Evolutionary conservation across 2,797 vertebrate genomes (phyloP).

Genomic region (Petrocephalus schoutedeni): DNA sequence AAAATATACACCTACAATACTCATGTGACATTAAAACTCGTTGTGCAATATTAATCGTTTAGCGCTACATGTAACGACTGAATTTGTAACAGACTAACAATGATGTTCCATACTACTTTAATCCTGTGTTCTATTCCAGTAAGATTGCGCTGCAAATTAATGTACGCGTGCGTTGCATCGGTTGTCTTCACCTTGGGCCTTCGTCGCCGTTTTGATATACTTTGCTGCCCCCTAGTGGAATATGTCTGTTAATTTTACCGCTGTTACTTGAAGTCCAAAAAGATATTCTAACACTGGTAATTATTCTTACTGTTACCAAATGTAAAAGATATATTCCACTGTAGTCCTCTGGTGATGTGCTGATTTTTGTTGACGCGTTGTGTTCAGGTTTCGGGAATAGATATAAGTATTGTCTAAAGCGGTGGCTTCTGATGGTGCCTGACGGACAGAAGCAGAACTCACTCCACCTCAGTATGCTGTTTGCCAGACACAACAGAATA

Average conservation of each 20-base stretch:
- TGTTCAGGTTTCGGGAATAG: neutral
- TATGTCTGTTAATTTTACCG: neutral
- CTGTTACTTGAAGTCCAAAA: neutral
- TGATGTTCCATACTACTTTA: neutral
- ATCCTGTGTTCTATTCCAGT: neutral
- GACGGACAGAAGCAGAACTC: neutral
- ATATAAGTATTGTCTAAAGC: neutral
- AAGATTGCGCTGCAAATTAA: neutral
- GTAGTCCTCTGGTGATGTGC: neutral
- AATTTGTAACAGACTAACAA: neutral
- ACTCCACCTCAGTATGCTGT: neutral
- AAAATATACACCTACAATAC: neutral
- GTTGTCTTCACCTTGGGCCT: neutral
- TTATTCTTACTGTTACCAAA: neutral
- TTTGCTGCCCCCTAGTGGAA: slow-evolving; percentile 54
- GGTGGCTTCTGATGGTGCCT: neutral
- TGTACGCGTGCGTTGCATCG: neutral
- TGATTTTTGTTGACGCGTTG: neutral
- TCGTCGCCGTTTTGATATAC: slow-evolving; percentile 14
- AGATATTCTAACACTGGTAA: neutral
- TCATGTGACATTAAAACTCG: neutral
- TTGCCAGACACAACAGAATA: neutral
- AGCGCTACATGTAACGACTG: neutral
- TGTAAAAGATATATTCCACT: neutral
- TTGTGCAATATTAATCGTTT: neutral